A percentile compares a stretch with the other conserved stretches of the same genome.
These are phyloP conservation scores for Tubulanus polymorphus DNA, from an alignment of 2,888 invertebrate species.

Conservation along the genomic window DNA sequence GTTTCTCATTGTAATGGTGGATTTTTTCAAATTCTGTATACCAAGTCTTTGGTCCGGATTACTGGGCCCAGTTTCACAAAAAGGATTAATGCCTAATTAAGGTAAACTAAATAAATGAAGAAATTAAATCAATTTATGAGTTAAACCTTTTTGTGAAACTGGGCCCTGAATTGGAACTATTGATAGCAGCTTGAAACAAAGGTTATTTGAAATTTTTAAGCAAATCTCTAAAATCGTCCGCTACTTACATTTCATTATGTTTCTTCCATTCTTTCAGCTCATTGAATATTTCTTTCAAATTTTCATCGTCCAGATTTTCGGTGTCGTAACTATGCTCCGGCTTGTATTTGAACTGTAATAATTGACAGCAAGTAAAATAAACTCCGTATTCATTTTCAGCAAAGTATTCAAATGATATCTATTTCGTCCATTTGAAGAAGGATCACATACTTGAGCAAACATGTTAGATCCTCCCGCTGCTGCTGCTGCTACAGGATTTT, in stretches of 20 bases:
- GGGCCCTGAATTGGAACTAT: too few relatives aligned
- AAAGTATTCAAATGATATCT: not conserved
- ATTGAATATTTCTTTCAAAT: constrained; percentile 29
- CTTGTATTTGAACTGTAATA: constrained; percentile 24
- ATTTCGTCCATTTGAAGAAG: not conserved
- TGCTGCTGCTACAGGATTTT: constrained; percentile 19
- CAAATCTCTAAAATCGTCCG: not conserved
- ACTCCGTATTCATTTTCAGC: too few relatives aligned
- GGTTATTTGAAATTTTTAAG: not conserved
- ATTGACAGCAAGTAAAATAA: too few relatives aligned
- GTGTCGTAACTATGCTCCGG: constrained; percentile 29
- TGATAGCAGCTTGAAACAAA: not conserved
- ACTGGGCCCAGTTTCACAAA: too few relatives aligned
- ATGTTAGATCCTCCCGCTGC: constrained; percentile 7
- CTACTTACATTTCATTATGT: constrained; percentile 37
- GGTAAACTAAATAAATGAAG: too few relatives aligned
- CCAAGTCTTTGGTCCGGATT: too few relatives aligned
- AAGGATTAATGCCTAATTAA: too few relatives aligned
- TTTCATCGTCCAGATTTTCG: constrained; percentile 25
- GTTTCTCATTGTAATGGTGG: too few relatives aligned
- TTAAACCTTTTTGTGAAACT: too few relatives aligned
- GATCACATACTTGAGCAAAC: not conserved
- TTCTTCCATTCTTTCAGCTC: constrained; percentile 45
- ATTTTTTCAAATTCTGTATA: too few relatives aligned
- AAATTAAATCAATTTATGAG: too few relatives aligned